Evolutionary conservation across 2,113 vertebrate genomes (phyloP).

Genomic region (Octodon degus): DNA sequence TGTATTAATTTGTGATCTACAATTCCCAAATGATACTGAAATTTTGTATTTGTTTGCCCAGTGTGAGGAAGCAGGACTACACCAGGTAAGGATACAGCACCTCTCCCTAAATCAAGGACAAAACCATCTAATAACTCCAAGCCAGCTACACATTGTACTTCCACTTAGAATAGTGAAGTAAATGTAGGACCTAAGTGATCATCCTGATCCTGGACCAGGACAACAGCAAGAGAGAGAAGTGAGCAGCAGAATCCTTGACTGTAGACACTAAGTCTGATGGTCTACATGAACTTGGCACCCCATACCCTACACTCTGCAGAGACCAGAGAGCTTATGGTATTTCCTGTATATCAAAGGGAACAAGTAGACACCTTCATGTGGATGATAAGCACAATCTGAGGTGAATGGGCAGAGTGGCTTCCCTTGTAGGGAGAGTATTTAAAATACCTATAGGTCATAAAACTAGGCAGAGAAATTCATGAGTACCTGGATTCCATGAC

Average conservation of each 20-base stretch:
- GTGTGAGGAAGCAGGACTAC: not conserved
- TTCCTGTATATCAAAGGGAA: not conserved
- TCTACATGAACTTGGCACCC: not conserved
- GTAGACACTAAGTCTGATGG: not conserved
- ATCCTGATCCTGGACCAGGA: not conserved
- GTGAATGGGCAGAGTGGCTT: not conserved
- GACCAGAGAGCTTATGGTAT: not conserved
- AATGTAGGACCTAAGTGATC: not conserved
- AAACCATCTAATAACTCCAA: not conserved
- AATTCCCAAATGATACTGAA: not conserved
- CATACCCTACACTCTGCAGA: not conserved
- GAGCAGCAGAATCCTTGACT: not conserved
- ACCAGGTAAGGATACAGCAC: not conserved
- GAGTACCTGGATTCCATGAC: not conserved
- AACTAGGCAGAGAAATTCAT: not conserved
- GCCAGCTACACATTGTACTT: not conserved
- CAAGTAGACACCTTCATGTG: not conserved
- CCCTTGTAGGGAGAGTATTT: not conserved
- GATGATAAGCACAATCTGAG: not conserved
- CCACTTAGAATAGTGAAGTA: not conserved
- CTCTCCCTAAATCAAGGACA: not conserved
- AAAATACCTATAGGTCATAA: not conserved
- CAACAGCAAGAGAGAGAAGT: not conserved
- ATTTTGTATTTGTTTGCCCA: not conserved
- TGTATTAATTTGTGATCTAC: not conserved